Percentiles rank a stretch among this genome's conserved stretches.
phyloP scores from a whole-genome alignment of 2,113 vertebrate species.

The Candoia aspera region DNA sequence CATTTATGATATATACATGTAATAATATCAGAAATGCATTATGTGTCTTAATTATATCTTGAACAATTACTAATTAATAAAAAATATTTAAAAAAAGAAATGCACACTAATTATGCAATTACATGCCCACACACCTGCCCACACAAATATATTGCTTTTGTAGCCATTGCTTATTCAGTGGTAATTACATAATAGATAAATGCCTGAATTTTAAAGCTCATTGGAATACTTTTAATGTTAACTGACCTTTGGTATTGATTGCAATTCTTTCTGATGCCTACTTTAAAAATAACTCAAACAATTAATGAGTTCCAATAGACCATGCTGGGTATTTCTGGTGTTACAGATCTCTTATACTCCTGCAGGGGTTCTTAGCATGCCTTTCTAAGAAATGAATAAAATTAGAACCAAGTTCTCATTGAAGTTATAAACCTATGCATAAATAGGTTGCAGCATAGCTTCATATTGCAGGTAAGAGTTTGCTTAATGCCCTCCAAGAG shows the following conservation, averaged over 20 bases:
- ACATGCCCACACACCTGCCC: neutral
- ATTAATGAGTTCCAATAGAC: conserved; percentile 51
- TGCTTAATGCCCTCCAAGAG: neutral
- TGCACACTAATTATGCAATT: conserved; percentile 12
- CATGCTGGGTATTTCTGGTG: conserved; percentile 34
- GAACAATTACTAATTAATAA: too few relatives aligned
- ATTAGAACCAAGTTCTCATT: neutral
- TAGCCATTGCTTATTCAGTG: conserved; percentile 42
- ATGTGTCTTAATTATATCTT: too few relatives aligned
- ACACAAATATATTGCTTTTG: neutral
- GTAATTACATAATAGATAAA: conserved; percentile 49
- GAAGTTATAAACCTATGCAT: neutral
- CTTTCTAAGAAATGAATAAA: neutral
- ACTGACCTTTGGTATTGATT: conserved; percentile 53
- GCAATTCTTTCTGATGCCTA: conserved; percentile 37
- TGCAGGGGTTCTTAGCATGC: conserved; percentile 14
- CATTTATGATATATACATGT: conserved; percentile 1
- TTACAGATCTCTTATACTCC: conserved; percentile 22
- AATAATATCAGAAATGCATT: neutral
- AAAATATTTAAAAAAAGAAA: too few relatives aligned
- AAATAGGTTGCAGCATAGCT: neutral
- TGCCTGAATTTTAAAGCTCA: conserved; percentile 46
- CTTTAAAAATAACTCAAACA: conserved; percentile 55
- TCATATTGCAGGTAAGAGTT: neutral
- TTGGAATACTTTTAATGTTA: conserved; percentile 52